phyloP scores from a whole-genome alignment of 2,797 vertebrate species.

The Acanthurus lineatus region DNA sequence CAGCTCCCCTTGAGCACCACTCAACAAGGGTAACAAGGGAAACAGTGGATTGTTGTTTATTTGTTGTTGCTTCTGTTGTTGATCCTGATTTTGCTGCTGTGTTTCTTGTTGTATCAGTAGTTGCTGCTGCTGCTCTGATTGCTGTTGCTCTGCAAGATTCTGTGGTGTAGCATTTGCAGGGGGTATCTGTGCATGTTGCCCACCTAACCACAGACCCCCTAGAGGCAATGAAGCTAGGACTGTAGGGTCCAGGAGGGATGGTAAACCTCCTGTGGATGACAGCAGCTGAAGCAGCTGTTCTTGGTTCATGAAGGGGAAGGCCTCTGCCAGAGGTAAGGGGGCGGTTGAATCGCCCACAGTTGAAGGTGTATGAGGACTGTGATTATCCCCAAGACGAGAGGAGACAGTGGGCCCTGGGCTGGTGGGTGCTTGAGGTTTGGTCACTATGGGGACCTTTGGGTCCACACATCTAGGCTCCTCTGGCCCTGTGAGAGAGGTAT shows the following conservation, averaged over 20 bases:
- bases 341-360: conserved; percentile 68
- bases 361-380: conserved; percentile 59
- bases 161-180: conserved; percentile 60
- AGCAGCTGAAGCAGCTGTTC: conserved; percentile 91
- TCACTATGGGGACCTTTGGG: conserved; percentile 56
- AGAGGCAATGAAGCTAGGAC: conserved; percentile 84
- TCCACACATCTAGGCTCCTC: conserved; percentile 69
- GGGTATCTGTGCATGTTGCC: conserved; percentile 76
- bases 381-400: conserved; percentile 63
- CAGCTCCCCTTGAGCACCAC: conserved; percentile 85
- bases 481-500: conserved; percentile 49
- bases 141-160: conserved; percentile 71
- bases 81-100: conserved; percentile 77
- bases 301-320: conserved; percentile 92
- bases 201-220: conserved; percentile 82
- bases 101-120: conserved; percentile 71
- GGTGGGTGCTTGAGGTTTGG: conserved; percentile 61
- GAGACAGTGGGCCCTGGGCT: conserved; percentile 74
- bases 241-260: conserved; percentile 85
- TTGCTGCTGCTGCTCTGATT: conserved; percentile 66
- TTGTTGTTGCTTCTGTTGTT: conserved; percentile 84
- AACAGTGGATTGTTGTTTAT: conserved; percentile 79
- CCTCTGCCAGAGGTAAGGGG: conserved; percentile 85
- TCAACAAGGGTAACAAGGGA: conserved; percentile 84
- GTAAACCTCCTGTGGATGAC: conserved; percentile 85